Conservation (phyloP, 1,140 invertebrate genomes). For the Nephotettix cincticeps region DNA sequence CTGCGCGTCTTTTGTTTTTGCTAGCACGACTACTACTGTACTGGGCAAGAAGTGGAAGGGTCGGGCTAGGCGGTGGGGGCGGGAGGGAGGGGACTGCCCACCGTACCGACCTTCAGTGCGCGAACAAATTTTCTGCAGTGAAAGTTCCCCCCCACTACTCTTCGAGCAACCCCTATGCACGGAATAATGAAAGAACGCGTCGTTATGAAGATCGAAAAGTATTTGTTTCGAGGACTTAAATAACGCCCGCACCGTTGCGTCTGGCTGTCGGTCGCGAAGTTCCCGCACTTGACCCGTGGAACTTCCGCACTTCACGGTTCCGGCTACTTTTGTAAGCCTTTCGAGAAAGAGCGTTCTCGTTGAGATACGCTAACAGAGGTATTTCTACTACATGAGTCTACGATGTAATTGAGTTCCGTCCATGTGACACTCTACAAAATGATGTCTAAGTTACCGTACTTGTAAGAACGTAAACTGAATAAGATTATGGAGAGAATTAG, state of each 20-base stretch:
- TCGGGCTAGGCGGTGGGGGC: not conserved
- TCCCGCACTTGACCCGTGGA: not conserved
- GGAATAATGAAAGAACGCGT: constrained; percentile 32
- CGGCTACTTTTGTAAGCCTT: too few species aligned
- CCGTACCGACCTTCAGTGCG: constrained; percentile 29
- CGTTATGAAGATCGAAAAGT: constrained; percentile 32
- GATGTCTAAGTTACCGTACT: too few species aligned
- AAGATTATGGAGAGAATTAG: too few species aligned
- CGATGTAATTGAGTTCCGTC: too few species aligned
- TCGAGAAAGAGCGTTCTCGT: too few species aligned
- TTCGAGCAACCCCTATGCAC: constrained; percentile 18
- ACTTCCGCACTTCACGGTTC: not conserved
- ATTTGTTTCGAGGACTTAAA: constrained; percentile 11
- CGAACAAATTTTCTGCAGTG: constrained; percentile 33
- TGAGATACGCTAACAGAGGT: too few species aligned
- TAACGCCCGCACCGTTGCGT: not conserved
- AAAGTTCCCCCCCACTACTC: constrained; percentile 21
- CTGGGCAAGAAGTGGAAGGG: not conserved
- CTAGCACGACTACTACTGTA: constrained; percentile 31
- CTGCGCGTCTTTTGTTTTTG: constrained; percentile 24
- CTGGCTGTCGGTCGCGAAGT: not conserved
- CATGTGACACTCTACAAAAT: too few species aligned
- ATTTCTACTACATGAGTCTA: too few species aligned
- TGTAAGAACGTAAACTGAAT: too few species aligned
- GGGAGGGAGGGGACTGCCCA: constrained; percentile 22